Evolutionary conservation across 2,797 vertebrate genomes (phyloP), one percentile per base, ranked within the genome.

Genomic region (Syndactyla subalaris): DNA sequence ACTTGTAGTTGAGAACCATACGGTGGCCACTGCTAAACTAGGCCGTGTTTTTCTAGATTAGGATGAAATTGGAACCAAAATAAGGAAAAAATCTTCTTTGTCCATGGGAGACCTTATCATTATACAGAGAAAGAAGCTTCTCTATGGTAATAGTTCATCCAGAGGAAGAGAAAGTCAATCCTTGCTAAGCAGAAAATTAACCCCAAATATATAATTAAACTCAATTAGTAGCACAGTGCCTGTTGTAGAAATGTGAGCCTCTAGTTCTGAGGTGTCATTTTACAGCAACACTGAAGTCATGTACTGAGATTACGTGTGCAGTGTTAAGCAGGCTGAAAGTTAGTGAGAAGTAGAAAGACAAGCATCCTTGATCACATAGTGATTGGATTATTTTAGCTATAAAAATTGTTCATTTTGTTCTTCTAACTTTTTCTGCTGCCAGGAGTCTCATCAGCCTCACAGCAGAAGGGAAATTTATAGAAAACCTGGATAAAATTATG

Each of bases 111-210:
- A 67, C 4, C 7, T 8, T 85, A 14, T 20, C 5, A 27, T 46
- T 82, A 4, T 72, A 54, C 14, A 41, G 11, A 75, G 27, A 86
- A 48, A 65, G 29, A 72, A 26, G 46, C 51, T 83, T 88, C 46
- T 89, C 4, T 61, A 45, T 0, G 10, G 21, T 68, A 43, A 30
- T 63, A 49, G 5, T 79, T 18, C 19, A 29, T 72, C 32, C 39
- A 51, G 55, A 85, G 43, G 22, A 65, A 22, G 65, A 88, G 55
- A 63, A 86, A 86, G 32, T 34, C 18, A 61, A 0, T 62, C 54
- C 26, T 89, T 66, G n/a, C 63, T 75, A 79, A 73, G 67, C 39
- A 92, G 46, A 62, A 85, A 89, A 91, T 87, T 20, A 72, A 94
- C 84, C 13, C 18, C 32, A 82, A 80, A 48, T 46, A 54, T 51